A percentile compares a stretch with the other conserved stretches of the same genome.
Evolutionary conservation across 2,888 invertebrate species (phyloP).

Genomic region (Stenichneumon culpator): DNA sequence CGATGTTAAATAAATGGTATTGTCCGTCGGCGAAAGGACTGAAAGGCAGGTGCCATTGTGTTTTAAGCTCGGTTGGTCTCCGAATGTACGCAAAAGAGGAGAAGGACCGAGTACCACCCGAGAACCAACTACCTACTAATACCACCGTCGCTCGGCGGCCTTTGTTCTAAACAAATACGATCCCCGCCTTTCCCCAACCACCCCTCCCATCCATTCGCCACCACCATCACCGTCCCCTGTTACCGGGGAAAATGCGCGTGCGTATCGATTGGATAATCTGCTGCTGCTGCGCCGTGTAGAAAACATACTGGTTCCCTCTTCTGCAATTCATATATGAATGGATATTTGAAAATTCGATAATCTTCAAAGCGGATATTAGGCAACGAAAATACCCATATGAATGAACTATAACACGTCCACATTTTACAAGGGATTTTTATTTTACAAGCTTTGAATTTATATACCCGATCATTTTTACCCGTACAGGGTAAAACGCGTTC

Average conservation of each 20-base stretch:
- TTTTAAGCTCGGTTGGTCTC: slow-evolving; percentile 79
- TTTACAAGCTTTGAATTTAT: not conserved
- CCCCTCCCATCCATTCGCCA: slow-evolving; percentile 65
- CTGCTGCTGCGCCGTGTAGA: not conserved
- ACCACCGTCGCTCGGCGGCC: slow-evolving; percentile 66
- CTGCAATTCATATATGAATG: slow-evolving; percentile 16
- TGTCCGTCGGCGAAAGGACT: slow-evolving; percentile 83
- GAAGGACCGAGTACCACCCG: slow-evolving; percentile 75
- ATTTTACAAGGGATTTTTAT: not conserved
- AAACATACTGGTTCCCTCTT: slow-evolving; percentile 19
- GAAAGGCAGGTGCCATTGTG: slow-evolving; percentile 83
- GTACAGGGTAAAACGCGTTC: not conserved
- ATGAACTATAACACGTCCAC: not conserved
- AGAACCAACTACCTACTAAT: slow-evolving; percentile 77
- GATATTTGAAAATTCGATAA: slow-evolving; percentile 45
- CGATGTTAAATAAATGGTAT: slow-evolving; percentile 85
- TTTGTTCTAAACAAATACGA: slow-evolving; percentile 74
- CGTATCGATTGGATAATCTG: slow-evolving; percentile 78
- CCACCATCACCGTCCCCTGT: slow-evolving; percentile 74
- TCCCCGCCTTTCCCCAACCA: slow-evolving; percentile 64
- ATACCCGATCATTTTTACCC: not conserved
- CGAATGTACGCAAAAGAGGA: slow-evolving; percentile 74
- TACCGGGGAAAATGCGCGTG: slow-evolving; percentile 75
- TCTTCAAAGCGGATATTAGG: slow-evolving; percentile 9
- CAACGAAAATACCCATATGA: not conserved